phyloP scores from a whole-genome alignment of 1,140 invertebrate genomes.

The Riptortus pedestris region DNA sequence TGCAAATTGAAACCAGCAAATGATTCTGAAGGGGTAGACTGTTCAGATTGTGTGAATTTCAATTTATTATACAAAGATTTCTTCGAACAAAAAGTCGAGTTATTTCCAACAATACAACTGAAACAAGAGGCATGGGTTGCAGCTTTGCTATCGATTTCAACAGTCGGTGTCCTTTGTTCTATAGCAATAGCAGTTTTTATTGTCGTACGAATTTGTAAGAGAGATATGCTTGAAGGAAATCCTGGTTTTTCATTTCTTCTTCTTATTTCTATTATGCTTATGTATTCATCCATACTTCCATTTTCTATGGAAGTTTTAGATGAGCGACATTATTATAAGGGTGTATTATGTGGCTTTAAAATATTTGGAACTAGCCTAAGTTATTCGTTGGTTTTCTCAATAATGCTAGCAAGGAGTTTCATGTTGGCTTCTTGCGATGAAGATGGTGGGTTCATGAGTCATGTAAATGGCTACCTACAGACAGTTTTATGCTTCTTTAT shows the following conservation, averaged over 20 bases:
- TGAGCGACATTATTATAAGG: constrained; percentile 18
- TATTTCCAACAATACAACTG: constrained; percentile 31
- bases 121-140: constrained; percentile 40
- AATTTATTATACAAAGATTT: constrained; percentile 23
- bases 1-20: constrained; percentile 20
- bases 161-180: constrained; percentile 40
- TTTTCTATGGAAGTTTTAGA: constrained; percentile 35
- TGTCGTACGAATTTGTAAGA: constrained; percentile 41
- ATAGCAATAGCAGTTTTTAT: constrained; percentile 42
- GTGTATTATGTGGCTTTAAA: constrained; percentile 39
- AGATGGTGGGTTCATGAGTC: constrained; percentile 45
- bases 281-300: constrained; percentile 43
- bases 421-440: constrained; percentile 46
- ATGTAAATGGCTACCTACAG: constrained; percentile 50
- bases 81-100: constrained; percentile 16
- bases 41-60: constrained; percentile 27
- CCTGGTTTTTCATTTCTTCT: constrained; percentile 43
- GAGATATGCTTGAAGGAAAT: constrained; percentile 45
- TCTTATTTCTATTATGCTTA: constrained; percentile 41
- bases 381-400: constrained; percentile 44
- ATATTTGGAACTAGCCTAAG: constrained; percentile 44
- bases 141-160: constrained; percentile 40
- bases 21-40: constrained; percentile 22
- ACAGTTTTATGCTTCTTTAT: constrained; percentile 46
- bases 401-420: constrained; percentile 45